Base-by-base conservation (phyloP, 1,140 invertebrate genomes). In the Bombus consobrinus region DNA sequence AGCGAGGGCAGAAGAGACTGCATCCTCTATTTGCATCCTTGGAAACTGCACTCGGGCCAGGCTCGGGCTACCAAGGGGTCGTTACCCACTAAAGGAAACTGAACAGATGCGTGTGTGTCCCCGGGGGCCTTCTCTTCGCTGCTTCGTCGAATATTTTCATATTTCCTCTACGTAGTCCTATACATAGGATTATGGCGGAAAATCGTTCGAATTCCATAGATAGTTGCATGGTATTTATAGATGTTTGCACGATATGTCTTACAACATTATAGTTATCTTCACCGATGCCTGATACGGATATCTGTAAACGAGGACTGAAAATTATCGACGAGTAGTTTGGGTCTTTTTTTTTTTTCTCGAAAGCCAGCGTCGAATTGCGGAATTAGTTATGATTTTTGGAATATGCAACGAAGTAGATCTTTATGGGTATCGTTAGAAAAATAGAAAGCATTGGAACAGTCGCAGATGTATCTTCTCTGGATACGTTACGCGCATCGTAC, bases 11-110 rank as follows among this genome's bases (percentile, higher is more conserved):
- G 79, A 83, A 82, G 73, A 71, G 78, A 83, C 57, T 57, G 47
- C 66, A 69, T 85, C 69, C 74, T 90, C 81, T 89, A 90, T 89
- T 90, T 89, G 83, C 81, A 86, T 86, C 68, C 83, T 90, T 82
- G 82, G 81, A 83, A 76, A 80, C 62, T 68, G 62, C 68, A 18
- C 76, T 76, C 73, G 37, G 59, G 47, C 18, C 32, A 68, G 43
- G 41, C 22, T 72, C n/a, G n/a, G 32, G 64, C 25, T 22, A 73
- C 18, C 39, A n/a, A 68, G 39, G 18, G 66, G 59, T 85, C 72
- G 64, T 86, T 53, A 74, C n/a, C 75, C 59, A 77, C 41, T n/a
- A 39, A 81, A 90, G 68, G 62, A 81, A 89, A 74, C 39, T 13
- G 59, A 59, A 39, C 75, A 78, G 75, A 78, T 78, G 75, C 39